These are phyloP conservation scores for Hyperoplus lanceolatus DNA, from an alignment of 2,797 vertebrate genomes.

Conservation along the genomic window DNA sequence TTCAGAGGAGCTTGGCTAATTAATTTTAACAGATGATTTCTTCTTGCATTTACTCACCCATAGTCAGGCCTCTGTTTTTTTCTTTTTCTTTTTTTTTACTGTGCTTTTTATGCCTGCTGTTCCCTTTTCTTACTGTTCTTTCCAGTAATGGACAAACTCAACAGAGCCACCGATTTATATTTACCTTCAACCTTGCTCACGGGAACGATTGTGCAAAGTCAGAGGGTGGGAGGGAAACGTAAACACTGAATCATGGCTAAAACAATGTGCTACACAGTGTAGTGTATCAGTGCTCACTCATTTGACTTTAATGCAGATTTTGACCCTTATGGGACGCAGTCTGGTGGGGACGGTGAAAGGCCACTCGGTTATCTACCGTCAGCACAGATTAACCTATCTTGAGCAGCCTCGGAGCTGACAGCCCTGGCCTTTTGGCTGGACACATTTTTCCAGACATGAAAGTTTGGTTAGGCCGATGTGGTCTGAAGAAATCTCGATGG, in stretches of 20 bases:
- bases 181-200: slow-evolving; percentile 43
- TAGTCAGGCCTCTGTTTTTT: slow-evolving; percentile 74
- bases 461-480: slow-evolving; percentile 63
- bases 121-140: slow-evolving; percentile 59
- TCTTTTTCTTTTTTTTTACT: slow-evolving; percentile 53
- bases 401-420: slow-evolving; percentile 72
- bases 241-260: slow-evolving; percentile 39
- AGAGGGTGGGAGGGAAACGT: slow-evolving; percentile 14
- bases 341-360: slow-evolving; percentile 67
- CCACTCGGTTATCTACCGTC: slow-evolving; percentile 71
- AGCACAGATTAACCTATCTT: slow-evolving; percentile 73
- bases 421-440: slow-evolving; percentile 73
- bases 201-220: slow-evolving; percentile 37
- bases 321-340: slow-evolving; percentile 62
- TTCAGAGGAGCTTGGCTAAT: slow-evolving; percentile 89
- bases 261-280: slow-evolving; percentile 59
- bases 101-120: slow-evolving; percentile 60
- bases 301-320: slow-evolving; percentile 73
- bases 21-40: slow-evolving; percentile 96
- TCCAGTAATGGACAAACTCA: slow-evolving; percentile 59
- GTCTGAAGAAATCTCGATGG: slow-evolving; percentile 56
- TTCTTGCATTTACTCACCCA: slow-evolving; percentile 83
- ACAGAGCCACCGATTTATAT: slow-evolving; percentile 61
- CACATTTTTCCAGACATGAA: slow-evolving; percentile 64
- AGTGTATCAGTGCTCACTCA: slow-evolving; percentile 53